phyloP scores from a whole-genome alignment of 2,888 invertebrate genomes.

The Allacma fusca region DNA sequence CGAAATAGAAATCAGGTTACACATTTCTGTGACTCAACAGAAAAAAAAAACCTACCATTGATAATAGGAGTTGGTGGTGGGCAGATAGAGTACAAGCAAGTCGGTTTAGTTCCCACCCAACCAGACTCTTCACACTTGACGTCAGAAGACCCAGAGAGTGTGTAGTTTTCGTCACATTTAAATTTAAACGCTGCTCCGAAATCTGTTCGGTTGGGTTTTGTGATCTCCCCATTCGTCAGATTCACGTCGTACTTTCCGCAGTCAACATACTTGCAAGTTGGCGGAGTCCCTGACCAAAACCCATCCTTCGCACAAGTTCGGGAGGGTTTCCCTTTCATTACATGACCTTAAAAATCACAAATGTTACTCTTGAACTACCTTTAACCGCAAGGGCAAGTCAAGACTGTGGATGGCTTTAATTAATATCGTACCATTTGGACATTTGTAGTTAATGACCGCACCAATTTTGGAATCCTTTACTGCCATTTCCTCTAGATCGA shows the following conservation, averaged over 20 bases:
- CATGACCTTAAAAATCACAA: constrained; percentile 69
- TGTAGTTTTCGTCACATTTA: constrained; percentile 84
- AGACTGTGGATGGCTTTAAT: not conserved
- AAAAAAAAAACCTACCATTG: constrained; percentile 67
- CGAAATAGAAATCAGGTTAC: constrained; percentile 3
- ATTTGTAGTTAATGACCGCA: constrained; percentile 48
- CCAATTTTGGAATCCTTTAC: constrained; percentile 54
- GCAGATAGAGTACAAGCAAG: constrained; percentile 66
- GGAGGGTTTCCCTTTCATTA: constrained; percentile 65
- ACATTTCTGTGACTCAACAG: not conserved
- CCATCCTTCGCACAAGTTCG: constrained; percentile 67
- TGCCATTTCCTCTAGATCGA: constrained; percentile 52
- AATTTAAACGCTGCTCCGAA: constrained; percentile 80
- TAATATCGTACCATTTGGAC: constrained; percentile 33
- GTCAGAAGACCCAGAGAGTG: constrained; percentile 70
- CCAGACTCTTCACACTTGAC: constrained; percentile 82
- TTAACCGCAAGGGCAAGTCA: not conserved
- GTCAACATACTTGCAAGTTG: constrained; percentile 81
- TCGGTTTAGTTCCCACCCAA: constrained; percentile 85
- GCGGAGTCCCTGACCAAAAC: constrained; percentile 83
- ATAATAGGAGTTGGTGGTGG: constrained; percentile 80
- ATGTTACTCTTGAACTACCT: constrained; percentile 10
- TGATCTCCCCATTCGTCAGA: constrained; percentile 62
- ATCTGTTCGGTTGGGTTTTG: constrained; percentile 73
- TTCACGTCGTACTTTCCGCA: constrained; percentile 62